Evolutionary conservation across 2,888 invertebrate species (phyloP).

Genomic region (Apodemia mormo): DNA sequence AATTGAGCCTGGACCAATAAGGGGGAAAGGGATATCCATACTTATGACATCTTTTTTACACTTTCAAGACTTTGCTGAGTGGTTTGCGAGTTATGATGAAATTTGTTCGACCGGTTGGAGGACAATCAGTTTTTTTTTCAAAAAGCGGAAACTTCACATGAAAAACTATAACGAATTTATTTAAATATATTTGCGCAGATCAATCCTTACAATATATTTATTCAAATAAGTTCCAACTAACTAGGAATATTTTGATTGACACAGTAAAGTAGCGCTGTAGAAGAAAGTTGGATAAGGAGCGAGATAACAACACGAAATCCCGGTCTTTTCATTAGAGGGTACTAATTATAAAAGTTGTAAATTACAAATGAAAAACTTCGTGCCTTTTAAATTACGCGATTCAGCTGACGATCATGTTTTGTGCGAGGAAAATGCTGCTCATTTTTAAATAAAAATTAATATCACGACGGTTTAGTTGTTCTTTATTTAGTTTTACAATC

Average conservation of each 20-base stretch:
- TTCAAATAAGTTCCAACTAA: not conserved
- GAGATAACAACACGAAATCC: conserved; percentile 9
- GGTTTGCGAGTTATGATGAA: too few relatives aligned
- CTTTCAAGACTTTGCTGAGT: too few relatives aligned
- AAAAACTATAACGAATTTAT: too few relatives aligned
- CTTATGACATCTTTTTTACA: too few relatives aligned
- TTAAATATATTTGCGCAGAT: too few relatives aligned
- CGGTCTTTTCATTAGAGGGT: conserved; percentile 11
- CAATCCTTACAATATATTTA: too few relatives aligned
- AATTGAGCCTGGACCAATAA: too few relatives aligned
- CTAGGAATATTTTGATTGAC: not conserved
- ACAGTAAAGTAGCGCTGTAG: not conserved
- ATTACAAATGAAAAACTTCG: conserved; percentile 16
- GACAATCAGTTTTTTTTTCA: too few relatives aligned
- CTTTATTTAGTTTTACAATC: not conserved
- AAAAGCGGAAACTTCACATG: too few relatives aligned
- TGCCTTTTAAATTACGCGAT: conserved; percentile 10
- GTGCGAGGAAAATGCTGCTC: not conserved
- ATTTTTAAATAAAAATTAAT: not conserved
- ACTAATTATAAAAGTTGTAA: conserved; percentile 18
- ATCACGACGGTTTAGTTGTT: not conserved
- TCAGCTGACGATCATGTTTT: conserved; percentile 5
- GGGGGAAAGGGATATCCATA: too few relatives aligned
- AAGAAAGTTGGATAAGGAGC: not conserved
- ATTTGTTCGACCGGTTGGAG: too few relatives aligned